Conservation (phyloP, 1,140 invertebrate species). For the Phymorhynchus buccinoides region DNA sequence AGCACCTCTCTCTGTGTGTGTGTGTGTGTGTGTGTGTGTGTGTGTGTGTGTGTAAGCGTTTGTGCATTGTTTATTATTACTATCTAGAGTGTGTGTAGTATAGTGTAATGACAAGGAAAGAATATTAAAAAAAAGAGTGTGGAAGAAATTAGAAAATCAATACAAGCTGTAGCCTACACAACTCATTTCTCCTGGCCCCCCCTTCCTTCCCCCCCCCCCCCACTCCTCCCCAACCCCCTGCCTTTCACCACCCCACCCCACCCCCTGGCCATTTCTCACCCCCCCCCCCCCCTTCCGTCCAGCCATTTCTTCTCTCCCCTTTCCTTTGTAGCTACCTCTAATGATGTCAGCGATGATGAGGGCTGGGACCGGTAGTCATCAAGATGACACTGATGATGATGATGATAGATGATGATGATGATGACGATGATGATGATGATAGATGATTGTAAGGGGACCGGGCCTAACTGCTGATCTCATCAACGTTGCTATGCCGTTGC, state of each 20-base stretch:
- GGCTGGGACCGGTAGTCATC: background rate
- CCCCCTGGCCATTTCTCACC: too few relatives aligned
- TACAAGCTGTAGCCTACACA: background rate
- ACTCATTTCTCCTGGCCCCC: too few relatives aligned
- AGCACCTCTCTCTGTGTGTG: too few relatives aligned
- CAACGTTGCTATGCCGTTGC: background rate
- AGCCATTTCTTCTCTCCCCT: too few relatives aligned
- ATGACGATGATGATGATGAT: background rate
- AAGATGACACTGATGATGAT: background rate
- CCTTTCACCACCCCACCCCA: too few relatives aligned
- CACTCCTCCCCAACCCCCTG: too few relatives aligned
- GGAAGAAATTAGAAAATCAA: background rate
- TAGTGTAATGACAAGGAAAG: too few relatives aligned
- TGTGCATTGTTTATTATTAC: too few relatives aligned
- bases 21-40: background rate
- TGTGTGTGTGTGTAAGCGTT: background rate
- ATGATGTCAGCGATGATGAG: background rate
- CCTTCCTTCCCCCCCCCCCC: too few relatives aligned
- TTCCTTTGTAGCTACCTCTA: background rate
- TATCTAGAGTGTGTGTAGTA: background rate
- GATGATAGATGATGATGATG: background rate
- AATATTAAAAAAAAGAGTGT: background rate
- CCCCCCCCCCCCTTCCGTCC: too few relatives aligned
- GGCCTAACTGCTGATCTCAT: background rate
- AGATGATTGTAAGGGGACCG: background rate